phyloP scores from a whole-genome alignment of 2,888 invertebrate genomes.

The Drosophila sordidapex region DNA sequence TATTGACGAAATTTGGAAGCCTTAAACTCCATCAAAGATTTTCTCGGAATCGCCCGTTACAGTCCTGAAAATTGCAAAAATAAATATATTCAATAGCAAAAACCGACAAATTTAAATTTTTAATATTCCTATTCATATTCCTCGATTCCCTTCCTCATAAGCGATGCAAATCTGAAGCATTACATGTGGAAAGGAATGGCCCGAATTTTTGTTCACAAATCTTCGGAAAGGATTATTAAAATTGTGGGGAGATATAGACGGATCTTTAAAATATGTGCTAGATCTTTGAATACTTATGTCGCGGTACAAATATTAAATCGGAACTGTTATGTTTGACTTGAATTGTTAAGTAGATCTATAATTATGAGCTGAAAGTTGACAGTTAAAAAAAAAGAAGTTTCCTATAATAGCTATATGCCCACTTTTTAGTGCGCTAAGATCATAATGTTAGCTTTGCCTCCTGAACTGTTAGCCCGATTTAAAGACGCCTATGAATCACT shows the following conservation, averaged over 20 bases:
- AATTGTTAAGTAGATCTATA: not conserved
- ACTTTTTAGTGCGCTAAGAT: not conserved
- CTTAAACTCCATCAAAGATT: not conserved
- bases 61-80: not conserved
- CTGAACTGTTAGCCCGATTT: not conserved
- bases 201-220: not conserved
- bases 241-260: not conserved
- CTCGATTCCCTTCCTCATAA: too few relatives aligned
- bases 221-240: not conserved
- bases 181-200: not conserved
- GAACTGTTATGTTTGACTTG: not conserved
- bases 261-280: not conserved
- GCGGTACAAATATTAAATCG: too few relatives aligned
- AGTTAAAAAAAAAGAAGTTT: not conserved
- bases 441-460: too few relatives aligned
- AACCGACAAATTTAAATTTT: not conserved
- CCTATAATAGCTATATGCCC: not conserved
- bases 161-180: not conserved
- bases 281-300: not conserved
- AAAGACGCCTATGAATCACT: accelerated
- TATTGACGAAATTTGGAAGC: not conserved
- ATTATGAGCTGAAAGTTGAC: not conserved
- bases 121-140: too few relatives aligned
- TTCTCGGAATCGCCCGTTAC: not conserved
- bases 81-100: not conserved